Percentiles rank a stretch among this genome's conserved stretches.
phyloP scores from a whole-genome alignment of 1,140 invertebrate genomes.

The Drosophila orosa region DNA sequence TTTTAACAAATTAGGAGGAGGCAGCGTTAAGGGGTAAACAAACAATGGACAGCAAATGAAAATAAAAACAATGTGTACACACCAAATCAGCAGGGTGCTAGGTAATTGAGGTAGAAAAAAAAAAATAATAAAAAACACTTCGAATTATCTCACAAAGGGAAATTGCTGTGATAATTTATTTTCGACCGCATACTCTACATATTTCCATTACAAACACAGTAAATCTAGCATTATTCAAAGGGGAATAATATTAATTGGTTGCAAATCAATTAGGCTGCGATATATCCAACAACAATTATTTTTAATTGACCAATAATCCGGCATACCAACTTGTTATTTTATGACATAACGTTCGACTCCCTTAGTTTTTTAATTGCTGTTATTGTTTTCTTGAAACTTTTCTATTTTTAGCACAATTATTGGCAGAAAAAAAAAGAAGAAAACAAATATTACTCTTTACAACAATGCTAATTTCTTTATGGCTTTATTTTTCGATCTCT shows the following conservation, averaged over 20 bases:
- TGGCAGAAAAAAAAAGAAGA: background rate
- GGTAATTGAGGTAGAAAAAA: slow-evolving; percentile 7
- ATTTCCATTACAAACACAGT: slow-evolving; percentile 8
- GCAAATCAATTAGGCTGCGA: slow-evolving; percentile 13
- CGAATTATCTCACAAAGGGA: slow-evolving; percentile 7
- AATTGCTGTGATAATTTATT: slow-evolving; percentile 21
- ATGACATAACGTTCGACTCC: background rate
- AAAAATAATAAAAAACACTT: background rate
- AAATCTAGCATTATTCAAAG: background rate
- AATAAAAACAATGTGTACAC: slow-evolving; percentile 20
- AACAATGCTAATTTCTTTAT: slow-evolving; percentile 59
- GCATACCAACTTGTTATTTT: background rate
- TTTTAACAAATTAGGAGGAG: slow-evolving; percentile 40
- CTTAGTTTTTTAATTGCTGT: slow-evolving; percentile 21
- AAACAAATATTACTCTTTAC: slow-evolving; percentile 27
- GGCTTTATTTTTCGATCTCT: slow-evolving; percentile 15
- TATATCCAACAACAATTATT: slow-evolving; percentile 6
- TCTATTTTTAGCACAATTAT: slow-evolving; percentile 25
- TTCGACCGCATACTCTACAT: slow-evolving; percentile 10
- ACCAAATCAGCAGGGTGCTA: slow-evolving; percentile 19
- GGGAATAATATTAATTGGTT: slow-evolving; percentile 2
- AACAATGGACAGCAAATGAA: slow-evolving; percentile 26
- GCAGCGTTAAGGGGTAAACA: slow-evolving; percentile 18
- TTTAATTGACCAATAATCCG: slow-evolving; percentile 5
- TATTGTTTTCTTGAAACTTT: slow-evolving; percentile 10